Evolutionary conservation across 1,140 invertebrate genomes (phyloP).

Genomic region (Tigriopus japonicus): DNA sequence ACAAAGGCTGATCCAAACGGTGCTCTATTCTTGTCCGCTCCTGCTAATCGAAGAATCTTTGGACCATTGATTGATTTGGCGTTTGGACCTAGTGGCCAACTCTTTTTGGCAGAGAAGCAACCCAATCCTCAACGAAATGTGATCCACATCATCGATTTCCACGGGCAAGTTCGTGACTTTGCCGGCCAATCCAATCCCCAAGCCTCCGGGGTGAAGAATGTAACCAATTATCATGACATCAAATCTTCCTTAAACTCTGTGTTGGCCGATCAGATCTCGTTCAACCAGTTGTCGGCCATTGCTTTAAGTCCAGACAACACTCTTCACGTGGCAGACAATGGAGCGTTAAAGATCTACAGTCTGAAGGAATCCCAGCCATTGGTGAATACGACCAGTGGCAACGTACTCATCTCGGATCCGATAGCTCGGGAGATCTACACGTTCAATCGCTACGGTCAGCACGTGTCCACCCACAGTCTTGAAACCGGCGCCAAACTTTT

Average conservation of each 20-base stretch:
- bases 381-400: conserved; percentile 59
- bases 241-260: too few relatives aligned
- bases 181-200: conserved; percentile 75
- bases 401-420: conserved; percentile 55
- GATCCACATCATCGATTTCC: conserved; percentile 68
- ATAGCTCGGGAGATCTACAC: conserved; percentile 79
- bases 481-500: conserved; percentile 78
- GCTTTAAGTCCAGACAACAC: conserved; percentile 82
- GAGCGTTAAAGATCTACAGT: conserved; percentile 54
- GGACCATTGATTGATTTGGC: conserved; percentile 38
- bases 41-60: conserved; percentile 66
- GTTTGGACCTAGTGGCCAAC: conserved; percentile 79
- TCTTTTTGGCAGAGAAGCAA: conserved; percentile 23
- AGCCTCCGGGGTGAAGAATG: conserved; percentile 77
- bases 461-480: conserved; percentile 72
- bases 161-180: conserved; percentile 77
- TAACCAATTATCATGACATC: conserved; percentile 4
- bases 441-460: conserved; percentile 81
- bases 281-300: conserved; percentile 62
- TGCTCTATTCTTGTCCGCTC: conserved; percentile 14
- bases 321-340: conserved; percentile 77
- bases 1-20: background rate
- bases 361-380: conserved; percentile 71
- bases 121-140: conserved; percentile 33
- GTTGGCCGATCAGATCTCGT: too few relatives aligned